Percentiles rank a stretch among this genome's conserved stretches.
phyloP scores from a whole-genome alignment of 2,113 vertebrate species.

The Telmatochromis sp. region DNA sequence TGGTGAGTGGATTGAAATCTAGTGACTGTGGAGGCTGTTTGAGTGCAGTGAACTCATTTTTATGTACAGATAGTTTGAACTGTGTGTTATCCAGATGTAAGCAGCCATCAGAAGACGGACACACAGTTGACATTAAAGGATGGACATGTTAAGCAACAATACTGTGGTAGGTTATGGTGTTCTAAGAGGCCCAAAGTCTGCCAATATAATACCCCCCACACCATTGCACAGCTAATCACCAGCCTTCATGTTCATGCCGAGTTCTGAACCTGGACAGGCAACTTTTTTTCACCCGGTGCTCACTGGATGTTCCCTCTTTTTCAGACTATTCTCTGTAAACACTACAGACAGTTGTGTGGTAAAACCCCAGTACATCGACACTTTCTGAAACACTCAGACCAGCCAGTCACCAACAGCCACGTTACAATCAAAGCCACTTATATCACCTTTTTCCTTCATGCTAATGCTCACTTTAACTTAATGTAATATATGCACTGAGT shows the following conservation, averaged over 20 bases:
- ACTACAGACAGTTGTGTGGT: background rate
- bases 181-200: background rate
- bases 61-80: background rate
- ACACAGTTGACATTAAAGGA: background rate
- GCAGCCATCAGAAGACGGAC: background rate
- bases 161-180: background rate
- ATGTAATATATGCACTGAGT: background rate
- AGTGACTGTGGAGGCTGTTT: background rate
- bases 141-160: background rate
- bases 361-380: background rate
- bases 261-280: background rate
- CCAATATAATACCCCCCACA: background rate
- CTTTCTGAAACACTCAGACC: accelerated
- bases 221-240: background rate
- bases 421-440: background rate
- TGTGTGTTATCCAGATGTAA: background rate
- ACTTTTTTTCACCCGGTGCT: background rate
- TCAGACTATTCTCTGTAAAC: background rate
- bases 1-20: background rate
- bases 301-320: background rate
- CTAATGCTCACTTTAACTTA: background rate
- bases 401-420: background rate
- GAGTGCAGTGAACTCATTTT: background rate
- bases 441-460: accelerated
- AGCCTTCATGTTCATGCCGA: accelerated